phyloP scores from a whole-genome alignment of 2,888 invertebrate genomes.

The Nymphalis c-album region DNA sequence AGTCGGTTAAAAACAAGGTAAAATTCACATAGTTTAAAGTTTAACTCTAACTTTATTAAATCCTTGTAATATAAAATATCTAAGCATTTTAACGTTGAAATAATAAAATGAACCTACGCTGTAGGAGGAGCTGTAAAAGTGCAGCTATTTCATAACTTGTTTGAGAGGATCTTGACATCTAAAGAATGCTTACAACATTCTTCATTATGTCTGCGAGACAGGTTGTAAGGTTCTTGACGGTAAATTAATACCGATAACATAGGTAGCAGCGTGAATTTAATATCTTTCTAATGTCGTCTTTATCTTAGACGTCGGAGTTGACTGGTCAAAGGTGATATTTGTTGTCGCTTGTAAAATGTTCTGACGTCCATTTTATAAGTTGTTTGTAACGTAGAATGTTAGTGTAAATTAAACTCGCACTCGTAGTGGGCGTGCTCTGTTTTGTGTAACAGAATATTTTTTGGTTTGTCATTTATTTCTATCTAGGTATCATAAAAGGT shows the following conservation, averaged over 20 bases:
- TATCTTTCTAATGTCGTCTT: background rate
- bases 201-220: slow-evolving; percentile 1
- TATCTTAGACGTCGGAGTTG: background rate
- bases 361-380: too few relatives aligned
- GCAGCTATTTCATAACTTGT: background rate
- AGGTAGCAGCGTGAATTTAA: background rate
- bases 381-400: too few relatives aligned
- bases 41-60: background rate
- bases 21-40: too few relatives aligned
- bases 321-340: background rate
- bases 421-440: too few relatives aligned
- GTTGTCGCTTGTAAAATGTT: too few relatives aligned
- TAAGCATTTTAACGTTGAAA: background rate
- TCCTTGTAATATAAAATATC: background rate
- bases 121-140: slow-evolving; percentile 1
- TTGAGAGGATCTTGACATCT: background rate
- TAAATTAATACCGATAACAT: background rate
- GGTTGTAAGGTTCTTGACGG: background rate
- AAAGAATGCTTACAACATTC: background rate
- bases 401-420: too few relatives aligned
- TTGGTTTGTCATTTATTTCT: too few relatives aligned
- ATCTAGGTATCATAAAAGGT: too few relatives aligned
- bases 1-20: too few relatives aligned
- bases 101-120: background rate
- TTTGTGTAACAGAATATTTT: too few relatives aligned